These are phyloP conservation scores for Ifrita kowaldi DNA, from an alignment of 2,113 vertebrate genomes.

Conservation along the genomic window DNA sequence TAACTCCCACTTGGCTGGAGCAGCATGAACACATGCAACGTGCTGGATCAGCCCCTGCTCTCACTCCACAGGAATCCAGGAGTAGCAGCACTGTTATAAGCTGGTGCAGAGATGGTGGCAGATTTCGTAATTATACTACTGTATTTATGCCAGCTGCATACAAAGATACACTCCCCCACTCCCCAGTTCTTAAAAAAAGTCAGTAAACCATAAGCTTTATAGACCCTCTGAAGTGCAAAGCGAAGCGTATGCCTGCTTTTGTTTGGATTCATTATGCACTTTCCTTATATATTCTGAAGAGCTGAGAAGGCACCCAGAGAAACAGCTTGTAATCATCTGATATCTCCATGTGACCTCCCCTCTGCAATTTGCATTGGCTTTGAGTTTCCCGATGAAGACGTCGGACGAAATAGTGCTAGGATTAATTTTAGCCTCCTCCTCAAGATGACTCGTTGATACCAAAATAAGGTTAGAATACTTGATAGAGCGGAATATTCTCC, in stretches of 20 bases:
- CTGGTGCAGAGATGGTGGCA: neutral
- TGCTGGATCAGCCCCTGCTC: neutral
- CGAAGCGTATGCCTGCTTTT: neutral
- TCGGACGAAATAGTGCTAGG: neutral
- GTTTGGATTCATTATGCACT: neutral
- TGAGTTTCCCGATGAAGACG: neutral
- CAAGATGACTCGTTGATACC: neutral
- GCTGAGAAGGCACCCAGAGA: constrained; percentile 1
- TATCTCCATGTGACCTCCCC: constrained; percentile 17
- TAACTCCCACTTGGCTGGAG: neutral
- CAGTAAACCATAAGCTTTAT: neutral
- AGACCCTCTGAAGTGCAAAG: neutral
- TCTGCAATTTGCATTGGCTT: constrained; percentile 4
- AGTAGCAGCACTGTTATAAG: neutral
- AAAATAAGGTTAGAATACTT: constrained; percentile 18
- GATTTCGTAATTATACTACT: neutral
- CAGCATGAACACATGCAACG: rapidly evolving
- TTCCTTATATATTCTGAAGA: neutral
- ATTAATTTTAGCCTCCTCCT: constrained; percentile 44
- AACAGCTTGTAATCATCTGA: neutral
- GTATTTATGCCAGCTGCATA: neutral
- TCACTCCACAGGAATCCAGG: neutral
- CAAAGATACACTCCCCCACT: neutral
- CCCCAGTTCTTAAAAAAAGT: neutral
- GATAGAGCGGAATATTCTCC: neutral